Conservation (phyloP, 2,113 vertebrate species). For the Dendrocopos noguchii region DNA sequence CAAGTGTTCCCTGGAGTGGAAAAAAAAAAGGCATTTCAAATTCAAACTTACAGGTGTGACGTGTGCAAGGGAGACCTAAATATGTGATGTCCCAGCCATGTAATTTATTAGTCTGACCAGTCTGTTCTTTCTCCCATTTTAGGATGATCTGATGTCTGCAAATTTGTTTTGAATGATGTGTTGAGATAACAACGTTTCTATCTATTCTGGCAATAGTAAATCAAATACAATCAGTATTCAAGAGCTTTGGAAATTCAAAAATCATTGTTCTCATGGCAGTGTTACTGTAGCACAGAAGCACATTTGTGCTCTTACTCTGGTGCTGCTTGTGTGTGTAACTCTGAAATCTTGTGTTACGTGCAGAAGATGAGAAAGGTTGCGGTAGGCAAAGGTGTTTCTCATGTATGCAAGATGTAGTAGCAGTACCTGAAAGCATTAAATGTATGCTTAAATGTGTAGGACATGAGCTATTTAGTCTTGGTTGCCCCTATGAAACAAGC, state of each 20-base stretch:
- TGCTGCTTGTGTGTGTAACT: not conserved
- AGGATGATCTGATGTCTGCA: not conserved
- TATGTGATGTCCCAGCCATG: not conserved
- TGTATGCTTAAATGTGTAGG: not conserved
- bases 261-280: conserved; percentile 22
- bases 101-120: not conserved
- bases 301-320: conserved; percentile 12
- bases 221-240: not conserved
- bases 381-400: not conserved
- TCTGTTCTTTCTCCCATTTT: not conserved
- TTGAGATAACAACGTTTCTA: conserved; percentile 40
- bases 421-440: not conserved
- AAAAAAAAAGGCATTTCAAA: not conserved
- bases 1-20: not conserved
- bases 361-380: not conserved
- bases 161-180: conserved; percentile 18
- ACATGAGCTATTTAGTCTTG: not conserved
- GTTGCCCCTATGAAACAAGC: not conserved
- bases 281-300: conserved; percentile 3
- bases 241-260: conserved; percentile 32
- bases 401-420: not conserved
- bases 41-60: not conserved
- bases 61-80: not conserved
- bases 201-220: conserved; percentile 32
- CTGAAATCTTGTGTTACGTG: not conserved